A percentile compares a stretch with the other conserved stretches of the same genome.
phyloP scores from a whole-genome alignment of 2,888 invertebrate genomes.

The Yponomeuta evonymella region DNA sequence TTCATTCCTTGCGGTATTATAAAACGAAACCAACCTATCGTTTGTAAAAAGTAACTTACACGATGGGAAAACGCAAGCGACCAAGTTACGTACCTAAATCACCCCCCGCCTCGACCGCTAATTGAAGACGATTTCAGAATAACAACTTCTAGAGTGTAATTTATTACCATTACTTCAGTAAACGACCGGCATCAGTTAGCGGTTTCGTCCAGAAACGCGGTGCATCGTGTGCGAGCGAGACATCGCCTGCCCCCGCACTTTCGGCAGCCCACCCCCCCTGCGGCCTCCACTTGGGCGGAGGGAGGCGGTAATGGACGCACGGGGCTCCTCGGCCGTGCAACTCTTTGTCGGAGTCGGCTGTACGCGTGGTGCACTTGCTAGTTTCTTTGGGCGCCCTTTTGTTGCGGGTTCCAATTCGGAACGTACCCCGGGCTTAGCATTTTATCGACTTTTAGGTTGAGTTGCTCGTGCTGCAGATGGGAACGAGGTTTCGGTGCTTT shows the following conservation, averaged over 20 bases:
- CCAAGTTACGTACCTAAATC: not conserved
- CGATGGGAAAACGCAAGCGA: not conserved
- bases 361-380: slow-evolving; percentile 67
- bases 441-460: slow-evolving; percentile 17
- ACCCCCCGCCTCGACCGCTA: slow-evolving; percentile 17
- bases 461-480: slow-evolving; percentile 3
- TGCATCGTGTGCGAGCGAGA: slow-evolving; percentile 69
- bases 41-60: not conserved
- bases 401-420: slow-evolving; percentile 66
- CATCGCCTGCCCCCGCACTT: slow-evolving; percentile 43
- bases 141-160: slow-evolving; percentile 38
- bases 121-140: not conserved
- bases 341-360: slow-evolving; percentile 65
- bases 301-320: slow-evolving; percentile 67
- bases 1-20: not conserved
- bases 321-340: slow-evolving; percentile 60
- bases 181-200: slow-evolving; percentile 35
- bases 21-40: not conserved
- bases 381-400: slow-evolving; percentile 73
- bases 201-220: slow-evolving; percentile 69
- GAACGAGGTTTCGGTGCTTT: not conserved
- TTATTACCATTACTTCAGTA: slow-evolving; percentile 53
- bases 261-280: slow-evolving; percentile 41
- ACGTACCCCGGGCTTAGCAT: slow-evolving; percentile 10
- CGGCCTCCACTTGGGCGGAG: slow-evolving; percentile 34